Evolutionary conservation across 2,888 invertebrate species (phyloP).

Genomic region (Drosophila longiperda): DNA sequence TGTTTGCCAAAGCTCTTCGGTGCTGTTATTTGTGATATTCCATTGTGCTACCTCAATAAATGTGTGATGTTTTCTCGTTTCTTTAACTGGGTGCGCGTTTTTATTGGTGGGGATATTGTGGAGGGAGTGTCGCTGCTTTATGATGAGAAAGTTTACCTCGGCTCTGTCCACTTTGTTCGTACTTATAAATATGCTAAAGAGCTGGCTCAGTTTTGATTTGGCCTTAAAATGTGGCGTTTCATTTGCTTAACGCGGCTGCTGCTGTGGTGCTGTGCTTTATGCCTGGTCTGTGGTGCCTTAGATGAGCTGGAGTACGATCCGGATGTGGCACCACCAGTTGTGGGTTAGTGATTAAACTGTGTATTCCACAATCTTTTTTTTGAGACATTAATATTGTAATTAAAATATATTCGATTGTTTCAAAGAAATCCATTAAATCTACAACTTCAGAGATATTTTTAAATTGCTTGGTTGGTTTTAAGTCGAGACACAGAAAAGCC

Average conservation of each 20-base stretch:
- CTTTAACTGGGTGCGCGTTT: constrained; percentile 21
- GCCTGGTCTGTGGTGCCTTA: constrained; percentile 20
- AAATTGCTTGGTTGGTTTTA: neutral
- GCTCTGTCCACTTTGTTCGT: neutral
- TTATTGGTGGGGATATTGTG: constrained; percentile 10
- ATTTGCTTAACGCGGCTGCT: constrained; percentile 29
- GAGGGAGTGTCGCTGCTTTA: constrained; percentile 34
- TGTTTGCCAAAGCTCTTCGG: constrained; percentile 8
- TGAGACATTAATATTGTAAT: neutral
- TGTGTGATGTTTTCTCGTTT: constrained; percentile 39
- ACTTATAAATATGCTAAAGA: constrained; percentile 49
- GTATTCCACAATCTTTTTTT: neutral
- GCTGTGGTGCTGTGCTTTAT: constrained; percentile 18
- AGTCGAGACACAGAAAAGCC: neutral
- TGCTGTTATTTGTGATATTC: constrained; percentile 62
- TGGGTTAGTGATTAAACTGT: constrained; percentile 30
- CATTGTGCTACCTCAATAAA: constrained; percentile 60
- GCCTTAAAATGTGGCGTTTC: constrained; percentile 36
- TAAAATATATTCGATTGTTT: neutral
- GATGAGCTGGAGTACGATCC: constrained; percentile 63
- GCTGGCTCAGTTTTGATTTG: constrained; percentile 7
- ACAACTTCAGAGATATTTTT: neutral
- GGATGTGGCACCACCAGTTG: constrained; percentile 58
- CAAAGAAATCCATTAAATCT: neutral
- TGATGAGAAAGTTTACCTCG: constrained; percentile 35